Evolutionary conservation across 2,113 vertebrate genomes (phyloP), one percentile per base, ranked within the genome.

Genomic region (Podiceps cristatus): DNA sequence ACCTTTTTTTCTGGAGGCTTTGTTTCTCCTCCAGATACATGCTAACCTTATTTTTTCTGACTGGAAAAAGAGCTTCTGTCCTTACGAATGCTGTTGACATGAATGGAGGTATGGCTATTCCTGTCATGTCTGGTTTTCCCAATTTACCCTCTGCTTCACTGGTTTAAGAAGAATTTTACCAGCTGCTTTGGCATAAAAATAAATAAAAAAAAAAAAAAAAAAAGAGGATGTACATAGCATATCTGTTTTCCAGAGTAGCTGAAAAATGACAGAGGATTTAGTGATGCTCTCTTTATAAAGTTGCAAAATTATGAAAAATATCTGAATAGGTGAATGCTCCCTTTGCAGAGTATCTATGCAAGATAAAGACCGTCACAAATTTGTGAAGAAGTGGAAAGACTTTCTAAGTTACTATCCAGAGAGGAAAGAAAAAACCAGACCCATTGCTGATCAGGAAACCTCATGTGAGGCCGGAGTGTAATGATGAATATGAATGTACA

Each of bases 11-110:
- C 76, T 89, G 72, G 52, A 96, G 91, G 86, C 80, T 89, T 81
- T 94, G 71, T 84, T 96, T 91, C 77, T 85, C 76, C 64, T 84
- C 52, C 35, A 55, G 94, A 85, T 89, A 85, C 11, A 37, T 56
- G 49, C 37, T 68, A 93, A 69, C 64, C 73, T 95, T 94, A 95
- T 91, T 96, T 96, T 68, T 96, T 93, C 64, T 94, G 89, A 78
- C 87, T 94, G 77, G 89, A 64, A 78, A 81, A 96, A 94, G 42
- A 63, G 33, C 76, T 91, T 71, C 52, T 89, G 53, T 93, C 82
- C 75, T 42, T 62, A 0, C 76, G 81, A 95, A 83, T 63, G n/a
- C 67, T 83, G 56, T 67, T 89, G 86, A 89, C 50, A 63, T 33
- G 60, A 94, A 77, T 49, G 67, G 83, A 89, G 59, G 84, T 93